Percentiles rank a stretch among this genome's conserved stretches.
Evolutionary conservation across 2,113 vertebrate species (phyloP).

Genomic region (Aegotheles bennettii): DNA sequence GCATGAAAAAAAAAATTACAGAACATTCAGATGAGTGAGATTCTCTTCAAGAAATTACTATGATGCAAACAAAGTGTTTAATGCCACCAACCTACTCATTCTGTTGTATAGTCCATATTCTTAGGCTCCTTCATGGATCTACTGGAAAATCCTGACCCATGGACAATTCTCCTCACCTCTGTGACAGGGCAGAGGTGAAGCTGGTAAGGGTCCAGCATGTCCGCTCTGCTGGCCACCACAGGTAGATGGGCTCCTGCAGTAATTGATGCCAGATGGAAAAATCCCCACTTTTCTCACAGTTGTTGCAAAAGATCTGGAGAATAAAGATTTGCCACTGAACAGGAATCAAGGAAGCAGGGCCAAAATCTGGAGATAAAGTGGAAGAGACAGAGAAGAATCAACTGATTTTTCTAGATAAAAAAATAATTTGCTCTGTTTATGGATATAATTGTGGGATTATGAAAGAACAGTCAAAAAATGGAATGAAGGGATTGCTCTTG

Average conservation of each 20-base stretch:
- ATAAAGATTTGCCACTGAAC: not conserved
- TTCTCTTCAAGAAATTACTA: not conserved
- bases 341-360: not conserved
- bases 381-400: not conserved
- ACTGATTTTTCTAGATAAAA: not conserved
- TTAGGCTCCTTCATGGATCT: not conserved
- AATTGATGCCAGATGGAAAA: not conserved
- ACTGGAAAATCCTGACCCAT: not conserved
- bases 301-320: not conserved
- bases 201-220: fast-evolving
- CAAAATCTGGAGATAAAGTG: not conserved
- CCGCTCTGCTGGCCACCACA: not conserved
- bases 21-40: not conserved
- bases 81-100: not conserved
- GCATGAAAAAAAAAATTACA: not conserved
- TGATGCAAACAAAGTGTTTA: not conserved
- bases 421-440: not conserved
- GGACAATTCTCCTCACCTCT: not conserved
- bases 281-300: not conserved
- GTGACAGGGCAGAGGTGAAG: not conserved
- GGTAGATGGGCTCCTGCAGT: not conserved
- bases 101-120: not conserved
- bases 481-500: not conserved
- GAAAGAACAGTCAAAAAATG: not conserved
- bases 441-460: not conserved